Conservation (phyloP, 2,113 vertebrate species). For the Melanerpes aurifrons region DNA sequence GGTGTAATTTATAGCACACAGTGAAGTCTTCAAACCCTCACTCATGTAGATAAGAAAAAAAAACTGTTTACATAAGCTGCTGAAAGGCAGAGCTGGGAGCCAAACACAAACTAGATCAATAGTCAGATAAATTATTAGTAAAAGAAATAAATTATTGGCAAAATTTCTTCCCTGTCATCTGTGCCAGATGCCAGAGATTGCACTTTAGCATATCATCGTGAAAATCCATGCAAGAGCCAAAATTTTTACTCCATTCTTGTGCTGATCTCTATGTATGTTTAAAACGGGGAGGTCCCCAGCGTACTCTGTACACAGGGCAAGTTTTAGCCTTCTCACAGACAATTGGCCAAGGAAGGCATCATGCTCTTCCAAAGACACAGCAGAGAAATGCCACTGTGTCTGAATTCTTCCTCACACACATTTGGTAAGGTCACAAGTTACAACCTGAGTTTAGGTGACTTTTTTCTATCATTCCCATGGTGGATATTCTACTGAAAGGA, state of each 20-base stretch:
- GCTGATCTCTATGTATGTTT: neutral
- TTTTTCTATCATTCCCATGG: neutral
- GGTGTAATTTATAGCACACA: constrained; percentile 23
- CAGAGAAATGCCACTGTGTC: neutral
- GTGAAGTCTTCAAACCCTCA: neutral
- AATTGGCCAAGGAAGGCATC: neutral
- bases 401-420: neutral
- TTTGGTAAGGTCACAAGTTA: neutral
- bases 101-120: constrained; percentile 33
- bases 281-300: neutral
- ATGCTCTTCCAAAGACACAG: neutral
- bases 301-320: neutral
- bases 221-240: neutral
- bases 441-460: neutral
- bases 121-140: neutral
- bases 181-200: neutral
- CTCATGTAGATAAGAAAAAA: neutral
- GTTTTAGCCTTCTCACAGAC: neutral
- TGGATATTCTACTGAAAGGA: neutral
- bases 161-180: neutral
- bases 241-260: neutral
- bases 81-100: constrained; percentile 1
- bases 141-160: constrained; percentile 12
- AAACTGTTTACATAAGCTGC: constrained; percentile 17
- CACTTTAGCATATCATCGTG: neutral